A percentile compares a stretch with the other conserved stretches of the same genome.
Evolutionary conservation across 92 coral and sea anemone species (phyloP).

Genomic region (Plumapathes pennacea): DNA sequence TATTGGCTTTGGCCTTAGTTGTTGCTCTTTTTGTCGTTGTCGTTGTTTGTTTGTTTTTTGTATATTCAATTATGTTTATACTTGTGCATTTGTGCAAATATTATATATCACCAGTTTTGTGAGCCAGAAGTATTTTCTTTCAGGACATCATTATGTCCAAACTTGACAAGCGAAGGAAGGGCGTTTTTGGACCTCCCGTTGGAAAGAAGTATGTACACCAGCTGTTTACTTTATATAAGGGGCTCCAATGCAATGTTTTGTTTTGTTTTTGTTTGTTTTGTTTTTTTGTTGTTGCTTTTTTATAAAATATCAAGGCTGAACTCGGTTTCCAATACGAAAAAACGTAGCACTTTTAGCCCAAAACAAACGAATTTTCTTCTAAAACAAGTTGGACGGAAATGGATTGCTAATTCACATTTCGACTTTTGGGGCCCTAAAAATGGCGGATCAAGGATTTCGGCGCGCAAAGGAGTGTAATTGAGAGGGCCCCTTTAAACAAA

Average conservation of each 20-base stretch:
- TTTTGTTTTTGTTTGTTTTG: not conserved
- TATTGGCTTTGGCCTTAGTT: not conserved
- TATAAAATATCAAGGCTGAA: too few species aligned
- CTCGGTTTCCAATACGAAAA: too few species aligned
- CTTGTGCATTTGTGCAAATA: not conserved
- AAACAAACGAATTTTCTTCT: too few species aligned
- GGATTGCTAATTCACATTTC: too few species aligned
- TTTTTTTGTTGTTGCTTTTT: not conserved
- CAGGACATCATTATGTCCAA: slow-evolving; percentile 99
- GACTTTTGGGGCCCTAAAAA: too few species aligned
- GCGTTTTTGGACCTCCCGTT: slow-evolving; percentile 99
- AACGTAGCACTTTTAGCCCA: too few species aligned
- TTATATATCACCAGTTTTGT: not conserved
- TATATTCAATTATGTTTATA: not conserved
- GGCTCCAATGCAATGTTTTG: not conserved
- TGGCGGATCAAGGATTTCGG: too few species aligned
- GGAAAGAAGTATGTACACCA: slow-evolving; percentile 73
- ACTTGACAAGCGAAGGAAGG: slow-evolving; percentile 96
- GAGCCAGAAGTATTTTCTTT: too few species aligned
- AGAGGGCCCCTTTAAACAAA: too few species aligned
- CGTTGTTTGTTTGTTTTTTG: not conserved
- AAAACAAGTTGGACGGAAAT: too few species aligned
- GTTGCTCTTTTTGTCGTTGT: not conserved
- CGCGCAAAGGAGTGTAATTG: too few species aligned
- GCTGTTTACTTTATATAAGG: not conserved